Evolutionary conservation across 2,797 vertebrate species (phyloP), one percentile per base, ranked within the genome.

Genomic region (Sparidentex hasta): DNA sequence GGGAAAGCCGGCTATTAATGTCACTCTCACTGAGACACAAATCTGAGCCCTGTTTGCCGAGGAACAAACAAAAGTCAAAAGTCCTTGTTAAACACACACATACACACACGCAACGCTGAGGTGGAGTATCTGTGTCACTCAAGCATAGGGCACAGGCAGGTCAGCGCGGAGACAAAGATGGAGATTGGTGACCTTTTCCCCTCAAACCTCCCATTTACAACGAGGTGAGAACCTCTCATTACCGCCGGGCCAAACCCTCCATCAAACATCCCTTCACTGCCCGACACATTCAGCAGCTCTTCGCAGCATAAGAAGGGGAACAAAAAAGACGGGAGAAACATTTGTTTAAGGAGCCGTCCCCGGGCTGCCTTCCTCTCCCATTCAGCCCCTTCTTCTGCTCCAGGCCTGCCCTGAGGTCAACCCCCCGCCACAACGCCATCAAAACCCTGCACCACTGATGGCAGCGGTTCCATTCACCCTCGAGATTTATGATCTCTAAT

Each of bases 401-500:
- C 73, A 69, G 80, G 84, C 70, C 76, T 87, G 90, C 88, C 93
- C 90, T n/a, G 64, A 78, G 91, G 89, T 93, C 92, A 93, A 77
- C 55, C 61, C 84, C 91, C 48, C n/a, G 12, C 64, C 48, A 67
- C 76, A 80, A 71, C 88, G 74, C 81, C 83, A 89, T 92, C 86
- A 87, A 92, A 87, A 80, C 77, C 87, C 81, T 58, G 78, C 81
- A 52, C 78, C 87, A 72, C 68, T 55, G 71, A 88, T 52, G 83
- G 82, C 85, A 65, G 83, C 67, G 17, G 69, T 41, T 85, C 90
- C 86, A 92, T 94, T 95, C 93, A 91, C 68, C 25, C 1, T n/a
- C 14, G 85, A 94, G 94, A 95, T 95, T 95, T 95, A 95, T 94
- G 94, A 92, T 90, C 84, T 90, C 77, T 94, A 92, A 95, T 93